A percentile compares a stretch with the other conserved stretches of the same genome.
Evolutionary conservation across 2,113 vertebrate genomes (phyloP).

Genomic region (Aspidoscelis tigris): DNA sequence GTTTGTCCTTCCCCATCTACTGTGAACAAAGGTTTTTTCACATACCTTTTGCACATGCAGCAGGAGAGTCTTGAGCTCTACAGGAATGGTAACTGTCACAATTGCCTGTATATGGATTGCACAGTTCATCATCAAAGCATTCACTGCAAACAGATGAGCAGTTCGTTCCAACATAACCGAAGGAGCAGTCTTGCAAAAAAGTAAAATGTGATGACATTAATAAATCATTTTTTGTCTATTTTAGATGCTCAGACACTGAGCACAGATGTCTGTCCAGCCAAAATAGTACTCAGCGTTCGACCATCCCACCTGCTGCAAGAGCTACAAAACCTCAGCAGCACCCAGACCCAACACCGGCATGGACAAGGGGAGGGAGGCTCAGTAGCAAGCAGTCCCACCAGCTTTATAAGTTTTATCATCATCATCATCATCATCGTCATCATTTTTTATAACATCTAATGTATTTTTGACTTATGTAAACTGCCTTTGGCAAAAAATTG

Average conservation of each 20-base stretch:
- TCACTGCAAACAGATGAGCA: constrained; percentile 32
- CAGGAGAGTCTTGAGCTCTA: constrained; percentile 17
- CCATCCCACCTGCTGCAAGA: too few species aligned
- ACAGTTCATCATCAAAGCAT: constrained; percentile 30
- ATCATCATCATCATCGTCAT: too few species aligned
- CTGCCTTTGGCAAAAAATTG: too few species aligned
- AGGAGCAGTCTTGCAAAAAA: constrained; percentile 30
- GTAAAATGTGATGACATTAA: not conserved
- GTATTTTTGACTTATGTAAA: too few species aligned
- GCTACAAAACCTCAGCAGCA: too few species aligned
- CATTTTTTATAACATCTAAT: too few species aligned
- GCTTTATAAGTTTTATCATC: too few species aligned
- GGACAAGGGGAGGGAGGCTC: too few species aligned
- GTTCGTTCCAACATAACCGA: constrained; percentile 38
- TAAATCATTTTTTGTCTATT: not conserved
- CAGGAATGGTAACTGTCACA: constrained; percentile 33
- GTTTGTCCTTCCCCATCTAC: not conserved
- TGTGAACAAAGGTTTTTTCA: not conserved
- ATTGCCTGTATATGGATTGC: constrained; percentile 30
- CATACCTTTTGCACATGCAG: constrained; percentile 29
- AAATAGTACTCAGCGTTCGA: not conserved
- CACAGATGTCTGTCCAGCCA: not conserved
- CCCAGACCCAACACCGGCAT: too few species aligned
- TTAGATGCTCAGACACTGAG: not conserved
- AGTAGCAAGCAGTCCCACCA: too few species aligned